phyloP scores from a whole-genome alignment of 2,113 vertebrate species.

The Argyrosomus japonicus region DNA sequence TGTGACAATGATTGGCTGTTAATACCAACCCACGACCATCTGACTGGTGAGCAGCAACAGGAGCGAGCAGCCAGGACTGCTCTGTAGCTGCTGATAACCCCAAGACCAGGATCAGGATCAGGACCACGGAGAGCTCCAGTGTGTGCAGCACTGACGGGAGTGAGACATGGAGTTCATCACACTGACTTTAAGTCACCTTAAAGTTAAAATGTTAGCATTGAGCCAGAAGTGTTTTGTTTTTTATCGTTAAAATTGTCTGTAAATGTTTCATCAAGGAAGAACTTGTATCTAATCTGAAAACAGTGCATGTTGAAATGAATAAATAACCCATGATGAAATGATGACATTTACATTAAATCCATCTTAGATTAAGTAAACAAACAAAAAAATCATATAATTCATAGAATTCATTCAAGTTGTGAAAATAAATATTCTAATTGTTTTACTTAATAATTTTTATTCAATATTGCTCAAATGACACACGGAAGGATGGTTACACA shows the following conservation, averaged over 20 bases:
- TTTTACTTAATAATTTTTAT: no score
- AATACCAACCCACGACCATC: not conserved
- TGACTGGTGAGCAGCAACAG: not conserved
- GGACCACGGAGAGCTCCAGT: slow-evolving; percentile 38
- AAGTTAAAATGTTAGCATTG: not conserved
- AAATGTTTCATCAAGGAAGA: not conserved
- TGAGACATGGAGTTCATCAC: not conserved
- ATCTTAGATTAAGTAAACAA: no score
- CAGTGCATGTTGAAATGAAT: not conserved
- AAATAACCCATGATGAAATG: not conserved
- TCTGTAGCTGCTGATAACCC: not conserved
- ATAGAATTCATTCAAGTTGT: no score
- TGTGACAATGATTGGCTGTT: not conserved
- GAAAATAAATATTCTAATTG: no score
- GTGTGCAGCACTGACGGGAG: not conserved
- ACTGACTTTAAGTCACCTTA: not conserved
- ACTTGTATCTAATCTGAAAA: not conserved
- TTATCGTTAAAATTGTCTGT: not conserved
- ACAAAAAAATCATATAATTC: no score
- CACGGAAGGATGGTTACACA: not conserved
- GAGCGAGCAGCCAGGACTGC: not conserved
- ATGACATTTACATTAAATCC: no score
- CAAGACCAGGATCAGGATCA: not conserved
- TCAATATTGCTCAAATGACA: not conserved
- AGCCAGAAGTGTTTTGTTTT: not conserved